Evolutionary conservation across 2,888 invertebrate genomes (phyloP).

Genomic region (Anodontia alba): DNA sequence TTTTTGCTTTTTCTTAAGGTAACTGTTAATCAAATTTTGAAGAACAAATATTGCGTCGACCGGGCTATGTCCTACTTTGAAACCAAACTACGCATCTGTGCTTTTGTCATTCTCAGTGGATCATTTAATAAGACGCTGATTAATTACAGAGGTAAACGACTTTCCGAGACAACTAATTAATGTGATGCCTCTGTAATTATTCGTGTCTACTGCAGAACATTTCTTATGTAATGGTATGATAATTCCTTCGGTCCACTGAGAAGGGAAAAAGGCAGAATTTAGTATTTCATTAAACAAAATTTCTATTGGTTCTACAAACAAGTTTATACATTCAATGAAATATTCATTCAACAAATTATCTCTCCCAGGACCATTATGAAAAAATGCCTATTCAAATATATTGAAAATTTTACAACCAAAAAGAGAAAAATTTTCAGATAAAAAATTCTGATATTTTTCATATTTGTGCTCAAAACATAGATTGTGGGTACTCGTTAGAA

Average conservation of each 20-base stretch:
- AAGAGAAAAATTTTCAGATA: too few species aligned
- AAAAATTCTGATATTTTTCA: too few species aligned
- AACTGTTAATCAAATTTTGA: constrained; percentile 3
- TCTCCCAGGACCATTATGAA: neutral
- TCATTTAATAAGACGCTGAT: constrained; percentile 13
- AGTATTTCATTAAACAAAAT: too few species aligned
- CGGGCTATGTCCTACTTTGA: neutral
- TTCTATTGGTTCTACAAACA: neutral
- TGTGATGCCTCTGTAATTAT: too few species aligned
- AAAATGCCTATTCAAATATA: too few species aligned
- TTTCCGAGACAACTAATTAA: constrained; percentile 20
- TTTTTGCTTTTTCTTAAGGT: neutral
- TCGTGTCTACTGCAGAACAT: too few species aligned
- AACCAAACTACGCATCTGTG: constrained; percentile 15
- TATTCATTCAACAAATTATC: constrained; percentile 13
- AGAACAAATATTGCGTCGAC: constrained; percentile 19
- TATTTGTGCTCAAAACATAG: too few species aligned
- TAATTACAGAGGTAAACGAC: constrained; percentile 18
- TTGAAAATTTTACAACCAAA: too few species aligned
- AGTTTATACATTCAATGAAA: constrained; percentile 2
- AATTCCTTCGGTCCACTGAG: constrained; percentile 5
- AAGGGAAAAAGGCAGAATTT: neutral
- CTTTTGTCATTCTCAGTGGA: constrained; percentile 1
- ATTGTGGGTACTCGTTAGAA: too few species aligned
- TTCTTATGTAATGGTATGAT: neutral